Percentiles rank a stretch among this genome's conserved stretches.
Conservation (phyloP, 2,888 invertebrate species). For the Nephrotoma guestfalica region DNA sequence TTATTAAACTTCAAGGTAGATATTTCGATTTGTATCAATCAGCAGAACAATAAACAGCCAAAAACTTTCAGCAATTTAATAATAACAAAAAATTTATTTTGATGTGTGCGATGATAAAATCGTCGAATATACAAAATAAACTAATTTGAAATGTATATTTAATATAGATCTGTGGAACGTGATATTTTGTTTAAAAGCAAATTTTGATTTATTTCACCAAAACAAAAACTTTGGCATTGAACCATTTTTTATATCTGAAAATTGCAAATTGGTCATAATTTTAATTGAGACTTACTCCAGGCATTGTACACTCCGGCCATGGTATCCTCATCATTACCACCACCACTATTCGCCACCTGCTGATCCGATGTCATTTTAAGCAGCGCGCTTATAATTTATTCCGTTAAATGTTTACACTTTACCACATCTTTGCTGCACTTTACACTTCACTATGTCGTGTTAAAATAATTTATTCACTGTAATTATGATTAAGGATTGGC, state of each 20-base stretch:
- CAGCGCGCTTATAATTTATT: background rate
- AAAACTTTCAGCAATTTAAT: background rate
- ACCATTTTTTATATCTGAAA: background rate
- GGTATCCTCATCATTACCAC: constrained; percentile 33
- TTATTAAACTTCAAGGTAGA: background rate
- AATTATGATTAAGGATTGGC: background rate
- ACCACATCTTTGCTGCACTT: background rate
- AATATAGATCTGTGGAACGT: background rate
- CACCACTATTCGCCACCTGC: constrained; percentile 7
- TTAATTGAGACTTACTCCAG: constrained; percentile 41
- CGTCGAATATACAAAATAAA: background rate
- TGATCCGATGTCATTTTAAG: background rate
- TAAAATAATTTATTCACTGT: background rate
- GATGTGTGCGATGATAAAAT: background rate
- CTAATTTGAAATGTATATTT: background rate
- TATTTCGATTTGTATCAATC: background rate
- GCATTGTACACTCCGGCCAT: constrained; percentile 50
- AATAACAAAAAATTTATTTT: background rate
- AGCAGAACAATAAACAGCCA: background rate
- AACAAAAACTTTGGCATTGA: background rate
- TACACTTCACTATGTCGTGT: background rate
- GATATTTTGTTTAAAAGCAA: background rate
- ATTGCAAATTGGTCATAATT: background rate
- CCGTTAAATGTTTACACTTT: background rate
- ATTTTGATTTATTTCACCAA: background rate